Base-by-base conservation (phyloP, 2,113 vertebrate genomes). In the Pan paniscus region DNA sequence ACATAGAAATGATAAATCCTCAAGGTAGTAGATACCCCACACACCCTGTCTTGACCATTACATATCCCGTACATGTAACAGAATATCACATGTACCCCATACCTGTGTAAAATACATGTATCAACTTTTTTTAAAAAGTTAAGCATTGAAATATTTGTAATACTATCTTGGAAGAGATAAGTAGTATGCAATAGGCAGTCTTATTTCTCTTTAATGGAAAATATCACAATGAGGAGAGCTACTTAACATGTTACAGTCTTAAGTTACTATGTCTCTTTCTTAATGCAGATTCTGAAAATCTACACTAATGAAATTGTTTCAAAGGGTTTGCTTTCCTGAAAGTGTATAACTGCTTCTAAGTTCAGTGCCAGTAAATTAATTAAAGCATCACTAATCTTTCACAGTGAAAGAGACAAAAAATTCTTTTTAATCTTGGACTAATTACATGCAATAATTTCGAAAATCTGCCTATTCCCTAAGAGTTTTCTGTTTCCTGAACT, bases 351-450 rank as follows among this genome's bases (percentile, higher is more conserved):
- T 91, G 96, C 48, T 8, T 73, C 70, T 50, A 96, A 95, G 13
- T 14, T 86, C 67, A 90, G 18, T 46, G 48, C 3, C n/a, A 95
- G 73, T 92, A 96, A 98, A 95, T 89, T 97, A 97, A 98, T 97
- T 95, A 94, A 50, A 96, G 70, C 73, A 95, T 46, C 46, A 82
- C 2, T 90, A 40, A 78, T 97, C n/a, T 97, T 96, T 91, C 81
- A 27, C 11, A 92, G 4, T 76, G 30, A 73, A 96, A 96, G 72
- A 94, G 64, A 67, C 38, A 59, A 57, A 64, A 79, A 85, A 68
- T 67, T 68, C 14, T 35, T 86, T 50, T 35, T 46, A 57, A 90
- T 68, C 86, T 94, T 89, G 30, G 55, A 3, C 82, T 96, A 96
- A 92, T 95, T 52, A 93, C 72, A 32, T 48, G 50, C 17, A 73